Evolutionary conservation across 2,888 invertebrate genomes (phyloP), one percentile per base, ranked within the genome.

Genomic region (Himalopsyche japonica): DNA sequence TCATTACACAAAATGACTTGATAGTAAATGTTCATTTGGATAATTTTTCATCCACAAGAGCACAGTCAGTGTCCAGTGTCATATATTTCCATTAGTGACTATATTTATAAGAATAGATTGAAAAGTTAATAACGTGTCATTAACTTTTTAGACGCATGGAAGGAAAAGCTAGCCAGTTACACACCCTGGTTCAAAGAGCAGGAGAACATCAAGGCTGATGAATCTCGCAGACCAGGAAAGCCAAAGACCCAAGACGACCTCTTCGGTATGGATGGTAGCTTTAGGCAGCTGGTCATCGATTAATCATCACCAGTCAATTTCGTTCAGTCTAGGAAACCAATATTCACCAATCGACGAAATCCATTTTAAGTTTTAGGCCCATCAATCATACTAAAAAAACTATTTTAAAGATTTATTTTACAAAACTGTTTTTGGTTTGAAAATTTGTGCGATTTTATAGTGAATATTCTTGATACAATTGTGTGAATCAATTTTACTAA

Each of bases 181-280:
- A 94, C 94, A 49, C 94, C 94, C 27, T 97, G 97, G 97, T 97
- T 97, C 90, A 93, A 95, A 88, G 95, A 95, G 86, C 96, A 97
- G 88, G 97, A 97, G 89, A 92, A 93, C 70, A 90, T 95, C 43
- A 96, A 96, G 89, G 95, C 96, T 18, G 95, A 96, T 88, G 97
- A 97, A 89, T 91, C 95, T 0, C 94, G 96, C 85, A 94, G 97
- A 89, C 96, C 96, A 0, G 97, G 97, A 70, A 96, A 96, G 89
- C 96, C 97, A 86, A 97, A 96, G 89, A 97, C 96, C 88, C 95
- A 95, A 87, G 96, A 97, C 87, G 97, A 97, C 88, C 93, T 97
- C 4, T 97, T 97, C 88, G 97, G 97, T n/a, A 93, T 97, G 88
- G 97, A 97, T 88, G 97, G 97, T 64, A 96, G 97, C 79, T 97